phyloP scores from a whole-genome alignment of 2,888 invertebrate species.

The Danaus chrysippus region DNA sequence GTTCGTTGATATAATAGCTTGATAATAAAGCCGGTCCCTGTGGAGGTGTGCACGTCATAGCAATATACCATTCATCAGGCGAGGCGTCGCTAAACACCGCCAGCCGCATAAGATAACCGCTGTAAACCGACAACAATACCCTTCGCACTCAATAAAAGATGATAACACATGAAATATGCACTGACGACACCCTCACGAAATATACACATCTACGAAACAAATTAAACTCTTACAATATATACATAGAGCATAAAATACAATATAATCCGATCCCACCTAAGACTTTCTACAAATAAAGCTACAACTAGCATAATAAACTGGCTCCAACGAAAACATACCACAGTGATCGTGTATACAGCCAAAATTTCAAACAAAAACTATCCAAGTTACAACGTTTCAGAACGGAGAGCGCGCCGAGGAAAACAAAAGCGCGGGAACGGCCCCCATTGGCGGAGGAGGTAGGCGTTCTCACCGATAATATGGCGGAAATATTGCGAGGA shows the following conservation, averaged over 20 bases:
- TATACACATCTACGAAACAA: constrained; percentile 28
- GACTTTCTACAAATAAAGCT: constrained; percentile 46
- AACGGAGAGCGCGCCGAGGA: constrained; percentile 61
- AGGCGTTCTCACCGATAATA: constrained; percentile 74
- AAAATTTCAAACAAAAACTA: constrained; percentile 71
- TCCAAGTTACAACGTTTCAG: constrained; percentile 74
- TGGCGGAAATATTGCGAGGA: constrained; percentile 78
- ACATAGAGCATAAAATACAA: constrained; percentile 37
- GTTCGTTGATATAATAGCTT: constrained; percentile 23
- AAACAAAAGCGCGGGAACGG: constrained; percentile 78
- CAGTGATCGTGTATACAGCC: constrained; percentile 67
- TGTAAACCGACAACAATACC: constrained; percentile 77
- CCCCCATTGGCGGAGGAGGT: constrained; percentile 75
- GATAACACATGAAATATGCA: constrained; percentile 79
- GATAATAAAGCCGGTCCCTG: constrained; percentile 35
- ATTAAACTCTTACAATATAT: constrained; percentile 32
- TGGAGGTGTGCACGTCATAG: constrained; percentile 42
- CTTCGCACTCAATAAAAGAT: constrained; percentile 79
- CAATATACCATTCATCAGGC: constrained; percentile 73
- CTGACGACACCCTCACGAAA: constrained; percentile 63
- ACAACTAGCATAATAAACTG: constrained; percentile 62
- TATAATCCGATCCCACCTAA: constrained; percentile 35
- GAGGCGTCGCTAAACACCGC: constrained; percentile 69
- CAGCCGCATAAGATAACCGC: constrained; percentile 71
- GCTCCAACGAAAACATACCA: constrained; percentile 72